Conservation (phyloP, 1,140 invertebrate species). For the Magallana gigas region DNA sequence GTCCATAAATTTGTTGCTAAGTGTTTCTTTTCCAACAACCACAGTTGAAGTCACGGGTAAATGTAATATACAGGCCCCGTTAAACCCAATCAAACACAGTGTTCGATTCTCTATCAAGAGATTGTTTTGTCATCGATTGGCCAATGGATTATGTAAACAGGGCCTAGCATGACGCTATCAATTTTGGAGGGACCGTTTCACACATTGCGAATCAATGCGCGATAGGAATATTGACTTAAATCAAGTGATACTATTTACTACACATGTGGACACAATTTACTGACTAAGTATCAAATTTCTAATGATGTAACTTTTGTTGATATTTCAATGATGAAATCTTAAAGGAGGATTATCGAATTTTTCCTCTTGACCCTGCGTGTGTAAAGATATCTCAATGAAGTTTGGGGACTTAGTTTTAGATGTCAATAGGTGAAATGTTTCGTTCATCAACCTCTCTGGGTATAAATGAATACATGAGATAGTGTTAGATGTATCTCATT, state of each 20-base stretch:
- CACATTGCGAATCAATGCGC: background rate
- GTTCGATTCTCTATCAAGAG: background rate
- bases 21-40: background rate
- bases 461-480: too few species aligned
- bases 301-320: slow-evolving; percentile 27
- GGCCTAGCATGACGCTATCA: background rate
- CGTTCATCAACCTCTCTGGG: too few species aligned
- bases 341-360: background rate
- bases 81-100: background rate
- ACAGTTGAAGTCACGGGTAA: background rate
- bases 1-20: background rate
- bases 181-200: slow-evolving; percentile 10
- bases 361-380: background rate
- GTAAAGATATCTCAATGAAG: background rate
- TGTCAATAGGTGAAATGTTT: too few species aligned
- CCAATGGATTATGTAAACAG: background rate
- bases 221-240: slow-evolving; percentile 16
- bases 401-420: too few species aligned
- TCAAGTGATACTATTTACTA: background rate
- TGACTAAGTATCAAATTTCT: background rate
- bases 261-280: background rate
- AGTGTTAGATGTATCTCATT: too few species aligned
- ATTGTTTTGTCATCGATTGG: background rate
- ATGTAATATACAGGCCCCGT: background rate
- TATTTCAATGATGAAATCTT: background rate